These are phyloP conservation scores for Heliconius eleuchia DNA, from an alignment of 1,140 invertebrate species.

Conservation along the genomic window DNA sequence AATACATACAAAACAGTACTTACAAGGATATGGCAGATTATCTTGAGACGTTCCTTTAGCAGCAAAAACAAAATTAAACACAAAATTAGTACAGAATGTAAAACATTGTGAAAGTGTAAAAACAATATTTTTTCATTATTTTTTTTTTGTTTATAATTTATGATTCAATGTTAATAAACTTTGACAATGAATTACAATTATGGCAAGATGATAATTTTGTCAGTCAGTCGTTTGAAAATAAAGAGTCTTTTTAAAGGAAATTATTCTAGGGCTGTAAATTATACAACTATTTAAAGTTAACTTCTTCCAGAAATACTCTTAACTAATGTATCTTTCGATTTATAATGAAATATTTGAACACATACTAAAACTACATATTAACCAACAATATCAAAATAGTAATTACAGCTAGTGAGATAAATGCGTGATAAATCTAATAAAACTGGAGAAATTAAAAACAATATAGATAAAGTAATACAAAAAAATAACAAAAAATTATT, in stretches of 20 bases:
- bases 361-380: not conserved
- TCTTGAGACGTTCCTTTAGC: constrained; percentile 75
- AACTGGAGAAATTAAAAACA: not conserved
- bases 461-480: not conserved
- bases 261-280: not conserved
- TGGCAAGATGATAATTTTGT: constrained; percentile 30
- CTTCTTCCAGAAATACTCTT: not conserved
- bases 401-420: constrained; percentile 38
- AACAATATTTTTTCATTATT: constrained; percentile 16
- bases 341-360: constrained; percentile 1
- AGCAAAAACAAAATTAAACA: constrained; percentile 54
- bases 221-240: constrained; percentile 22
- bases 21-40: constrained; percentile 66
- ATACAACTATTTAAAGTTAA: constrained; percentile 11
- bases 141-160: constrained; percentile 13
- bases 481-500: not conserved
- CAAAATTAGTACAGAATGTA: constrained; percentile 7
- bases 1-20: constrained; percentile 19
- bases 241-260: constrained; percentile 24
- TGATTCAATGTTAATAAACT: not conserved
- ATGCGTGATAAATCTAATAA: constrained; percentile 27
- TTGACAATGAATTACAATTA: constrained; percentile 16
- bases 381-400: not conserved
- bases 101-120: constrained; percentile 23
- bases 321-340: not conserved